Evolutionary conservation across 2,113 vertebrate species (phyloP).

Genomic region (Phrynosoma platyrhinos): DNA sequence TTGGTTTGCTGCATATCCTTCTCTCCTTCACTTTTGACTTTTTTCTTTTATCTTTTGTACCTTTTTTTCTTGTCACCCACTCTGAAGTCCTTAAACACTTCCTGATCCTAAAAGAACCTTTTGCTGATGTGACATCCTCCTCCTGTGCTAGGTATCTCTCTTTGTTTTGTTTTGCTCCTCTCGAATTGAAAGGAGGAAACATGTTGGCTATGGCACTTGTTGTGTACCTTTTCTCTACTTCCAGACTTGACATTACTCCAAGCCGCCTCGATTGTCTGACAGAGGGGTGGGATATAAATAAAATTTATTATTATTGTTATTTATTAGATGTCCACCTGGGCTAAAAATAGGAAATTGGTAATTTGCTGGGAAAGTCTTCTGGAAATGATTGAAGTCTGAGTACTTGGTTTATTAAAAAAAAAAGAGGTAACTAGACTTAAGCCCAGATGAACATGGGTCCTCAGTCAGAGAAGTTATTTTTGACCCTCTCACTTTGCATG

Average conservation of each 20-base stretch:
- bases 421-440: not conserved
- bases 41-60: not conserved
- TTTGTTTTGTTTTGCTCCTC: not conserved
- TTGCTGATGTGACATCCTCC: too few relatives aligned
- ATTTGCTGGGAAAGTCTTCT: not conserved
- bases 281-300: too few relatives aligned
- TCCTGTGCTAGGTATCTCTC: not conserved
- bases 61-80: not conserved
- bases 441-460: not conserved
- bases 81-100: too few relatives aligned
- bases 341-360: not conserved
- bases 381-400: not conserved
- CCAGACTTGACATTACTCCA: not conserved
- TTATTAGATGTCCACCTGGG: not conserved
- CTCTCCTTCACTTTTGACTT: not conserved
- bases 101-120: too few relatives aligned
- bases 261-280: too few relatives aligned
- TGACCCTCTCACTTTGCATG: not conserved
- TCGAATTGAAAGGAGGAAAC: not conserved
- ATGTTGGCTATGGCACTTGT: not conserved
- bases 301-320: too few relatives aligned
- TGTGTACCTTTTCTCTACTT: not conserved
- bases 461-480: not conserved
- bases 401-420: not conserved
- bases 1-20: not conserved